Conservation (phyloP, 2,888 invertebrate species). For the Leptopilina myrica region DNA sequence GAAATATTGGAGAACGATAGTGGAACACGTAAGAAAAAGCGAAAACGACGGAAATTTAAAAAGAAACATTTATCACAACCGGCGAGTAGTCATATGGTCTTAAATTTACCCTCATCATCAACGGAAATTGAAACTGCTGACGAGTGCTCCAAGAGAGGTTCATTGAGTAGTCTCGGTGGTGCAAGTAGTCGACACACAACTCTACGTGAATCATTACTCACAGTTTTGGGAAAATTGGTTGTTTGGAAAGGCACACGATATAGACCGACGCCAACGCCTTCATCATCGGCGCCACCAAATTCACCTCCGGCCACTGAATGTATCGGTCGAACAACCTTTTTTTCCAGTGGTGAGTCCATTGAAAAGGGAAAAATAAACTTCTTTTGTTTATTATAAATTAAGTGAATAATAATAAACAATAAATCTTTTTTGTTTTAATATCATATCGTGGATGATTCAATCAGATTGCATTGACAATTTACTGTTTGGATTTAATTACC, state of each 20-base stretch:
- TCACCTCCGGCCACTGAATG: constrained; percentile 77
- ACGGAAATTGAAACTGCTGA: constrained; percentile 60
- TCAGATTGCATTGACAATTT: too few relatives aligned
- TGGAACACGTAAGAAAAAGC: constrained; percentile 64
- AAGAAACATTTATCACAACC: constrained; percentile 62
- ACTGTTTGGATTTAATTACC: background rate
- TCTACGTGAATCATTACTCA: constrained; percentile 82
- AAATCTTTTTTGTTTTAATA: too few relatives aligned
- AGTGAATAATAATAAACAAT: too few relatives aligned
- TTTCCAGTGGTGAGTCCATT: constrained; percentile 72
- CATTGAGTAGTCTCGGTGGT: constrained; percentile 73
- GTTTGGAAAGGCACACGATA: constrained; percentile 78
- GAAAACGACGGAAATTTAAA: constrained; percentile 68
- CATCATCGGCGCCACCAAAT: constrained; percentile 72
- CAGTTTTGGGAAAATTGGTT: constrained; percentile 82
- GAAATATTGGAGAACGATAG: constrained; percentile 67
- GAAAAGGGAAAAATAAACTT: background rate
- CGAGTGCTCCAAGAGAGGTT: constrained; percentile 71
- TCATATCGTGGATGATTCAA: too few relatives aligned
- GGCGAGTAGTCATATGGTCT: constrained; percentile 69
- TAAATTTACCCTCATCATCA: constrained; percentile 60
- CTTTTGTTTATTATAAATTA: too few relatives aligned
- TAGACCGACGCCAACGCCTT: constrained; percentile 72
- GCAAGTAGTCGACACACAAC: constrained; percentile 75
- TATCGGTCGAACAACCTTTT: constrained; percentile 78